These are phyloP conservation scores for Elgaria multicarinata DNA, from an alignment of 2,113 vertebrate species.

Conservation along the genomic window DNA sequence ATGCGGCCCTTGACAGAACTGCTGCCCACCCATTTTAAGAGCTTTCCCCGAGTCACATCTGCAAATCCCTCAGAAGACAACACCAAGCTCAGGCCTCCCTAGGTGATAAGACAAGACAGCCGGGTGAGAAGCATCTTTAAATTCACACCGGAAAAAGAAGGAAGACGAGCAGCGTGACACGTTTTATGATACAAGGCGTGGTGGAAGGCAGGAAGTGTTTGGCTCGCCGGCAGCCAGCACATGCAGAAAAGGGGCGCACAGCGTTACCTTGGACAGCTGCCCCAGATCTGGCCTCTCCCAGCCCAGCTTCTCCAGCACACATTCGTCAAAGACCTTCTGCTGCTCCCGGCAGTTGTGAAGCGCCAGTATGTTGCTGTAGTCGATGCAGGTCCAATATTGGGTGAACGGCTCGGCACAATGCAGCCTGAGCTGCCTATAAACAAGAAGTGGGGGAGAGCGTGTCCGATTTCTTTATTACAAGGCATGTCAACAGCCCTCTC, in stretches of 20 bases:
- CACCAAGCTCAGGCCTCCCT: no score
- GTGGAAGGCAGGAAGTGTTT: no score
- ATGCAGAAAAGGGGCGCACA: no score
- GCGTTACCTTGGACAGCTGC: slow-evolving; percentile 92
- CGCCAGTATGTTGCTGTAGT: slow-evolving; percentile 80
- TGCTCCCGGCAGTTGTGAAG: slow-evolving; percentile 88
- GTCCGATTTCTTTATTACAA: no score
- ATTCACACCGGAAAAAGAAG: no score
- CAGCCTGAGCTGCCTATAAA: slow-evolving; percentile 87
- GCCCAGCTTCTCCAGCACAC: slow-evolving; percentile 94
- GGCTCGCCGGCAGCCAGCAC: neutral
- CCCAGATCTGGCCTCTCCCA: slow-evolving; percentile 94
- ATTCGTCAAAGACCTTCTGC: slow-evolving; percentile 90
- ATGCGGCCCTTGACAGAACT: no score
- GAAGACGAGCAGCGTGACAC: neutral
- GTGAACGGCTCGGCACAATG: slow-evolving; percentile 95
- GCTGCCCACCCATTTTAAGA: neutral
- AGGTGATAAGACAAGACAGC: no score
- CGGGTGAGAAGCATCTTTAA: neutral
- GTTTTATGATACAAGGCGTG: neutral
- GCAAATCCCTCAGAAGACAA: neutral
- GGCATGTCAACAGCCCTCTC: no score
- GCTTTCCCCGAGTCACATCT: neutral
- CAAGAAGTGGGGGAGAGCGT: neutral
- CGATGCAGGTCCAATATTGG: slow-evolving; percentile 95